Evolutionary conservation across 37 sponge, comb jelly and placozoan genomes (phyloP).

Genomic region (Dysidea cf. avara): DNA sequence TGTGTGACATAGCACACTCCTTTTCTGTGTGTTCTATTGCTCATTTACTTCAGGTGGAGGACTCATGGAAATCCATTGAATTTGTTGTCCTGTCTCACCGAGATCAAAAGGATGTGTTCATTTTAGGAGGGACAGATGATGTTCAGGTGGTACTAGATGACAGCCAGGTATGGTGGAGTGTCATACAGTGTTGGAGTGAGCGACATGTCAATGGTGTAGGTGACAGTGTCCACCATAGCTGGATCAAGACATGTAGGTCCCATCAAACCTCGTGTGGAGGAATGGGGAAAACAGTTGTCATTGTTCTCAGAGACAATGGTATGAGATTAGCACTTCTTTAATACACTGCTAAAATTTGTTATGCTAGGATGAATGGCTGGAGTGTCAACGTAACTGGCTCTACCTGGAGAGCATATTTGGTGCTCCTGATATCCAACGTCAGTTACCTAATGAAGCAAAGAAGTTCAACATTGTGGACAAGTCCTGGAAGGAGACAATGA

Average conservation of each 20-base stretch:
- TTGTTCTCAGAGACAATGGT: conserved; percentile 96
- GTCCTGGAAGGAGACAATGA: conserved; percentile 98
- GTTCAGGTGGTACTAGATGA: conserved; percentile 94
- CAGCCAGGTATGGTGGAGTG: conserved; percentile 54
- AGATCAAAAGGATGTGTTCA: conserved; percentile 95
- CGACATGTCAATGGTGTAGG: conserved; percentile 7
- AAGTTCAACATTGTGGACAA: conserved; percentile 96
- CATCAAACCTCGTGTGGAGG: conserved; percentile 92
- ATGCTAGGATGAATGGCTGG: conserved; percentile 89
- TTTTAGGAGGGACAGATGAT: conserved; percentile 96
- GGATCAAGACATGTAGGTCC: conserved; percentile 97
- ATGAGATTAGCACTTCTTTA: not conserved
- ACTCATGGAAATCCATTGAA: conserved; percentile 91
- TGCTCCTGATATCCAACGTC: conserved; percentile 99
- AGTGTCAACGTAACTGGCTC: conserved; percentile 96
- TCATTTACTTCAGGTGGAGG: conserved; percentile 71
- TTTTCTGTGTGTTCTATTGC: not conserved
- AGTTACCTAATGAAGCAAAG: conserved; percentile 97
- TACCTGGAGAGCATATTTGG: conserved; percentile 98
- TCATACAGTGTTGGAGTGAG: not conserved
- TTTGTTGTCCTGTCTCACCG: conserved; percentile 88
- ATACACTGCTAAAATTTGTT: not conserved
- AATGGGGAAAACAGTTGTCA: conserved; percentile 86
- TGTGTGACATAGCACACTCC: not conserved
- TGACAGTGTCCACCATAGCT: conserved; percentile 91